Percentiles rank a stretch among this genome's conserved stretches.
These are phyloP conservation scores for Eledone cirrhosa DNA, from an alignment of 2,888 invertebrate genomes.

Conservation along the genomic window DNA sequence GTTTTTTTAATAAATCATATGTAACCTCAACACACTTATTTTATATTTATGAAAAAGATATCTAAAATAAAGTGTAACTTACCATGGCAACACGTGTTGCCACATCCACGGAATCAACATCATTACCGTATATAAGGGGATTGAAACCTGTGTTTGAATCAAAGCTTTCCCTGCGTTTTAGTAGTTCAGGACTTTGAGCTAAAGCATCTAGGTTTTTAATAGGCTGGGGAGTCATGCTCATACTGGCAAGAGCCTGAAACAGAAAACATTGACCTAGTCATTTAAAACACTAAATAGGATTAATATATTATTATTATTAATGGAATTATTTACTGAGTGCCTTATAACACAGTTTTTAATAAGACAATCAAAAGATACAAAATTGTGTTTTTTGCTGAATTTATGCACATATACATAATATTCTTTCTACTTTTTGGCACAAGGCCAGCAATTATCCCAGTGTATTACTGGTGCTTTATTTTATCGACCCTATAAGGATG, in stretches of 20 bases:
- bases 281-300: neutral
- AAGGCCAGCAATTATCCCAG: too few relatives aligned
- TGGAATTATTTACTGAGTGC: neutral
- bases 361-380: slow-evolving; percentile 33
- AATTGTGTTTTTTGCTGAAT: too few relatives aligned
- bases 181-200: slow-evolving; percentile 63
- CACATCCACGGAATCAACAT: slow-evolving; percentile 97
- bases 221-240: slow-evolving; percentile 74
- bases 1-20: too few relatives aligned
- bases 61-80: slow-evolving; percentile 43
- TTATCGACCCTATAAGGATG: too few relatives aligned
- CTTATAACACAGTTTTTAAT: neutral
- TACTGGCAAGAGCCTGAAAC: slow-evolving; percentile 79
- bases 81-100: slow-evolving; percentile 98
- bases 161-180: slow-evolving; percentile 62
- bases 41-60: too few relatives aligned
- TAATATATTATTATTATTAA: neutral
- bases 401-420: too few relatives aligned
- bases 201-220: slow-evolving; percentile 68
- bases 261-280: slow-evolving; percentile 33
- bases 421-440: too few relatives aligned
- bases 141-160: slow-evolving; percentile 71
- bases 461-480: too few relatives aligned
- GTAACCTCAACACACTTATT: too few relatives aligned
- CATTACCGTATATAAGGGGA: slow-evolving; percentile 78